These are phyloP conservation scores for Radopholus similis DNA, from an alignment of 1,140 invertebrate species.

Conservation along the genomic window DNA sequence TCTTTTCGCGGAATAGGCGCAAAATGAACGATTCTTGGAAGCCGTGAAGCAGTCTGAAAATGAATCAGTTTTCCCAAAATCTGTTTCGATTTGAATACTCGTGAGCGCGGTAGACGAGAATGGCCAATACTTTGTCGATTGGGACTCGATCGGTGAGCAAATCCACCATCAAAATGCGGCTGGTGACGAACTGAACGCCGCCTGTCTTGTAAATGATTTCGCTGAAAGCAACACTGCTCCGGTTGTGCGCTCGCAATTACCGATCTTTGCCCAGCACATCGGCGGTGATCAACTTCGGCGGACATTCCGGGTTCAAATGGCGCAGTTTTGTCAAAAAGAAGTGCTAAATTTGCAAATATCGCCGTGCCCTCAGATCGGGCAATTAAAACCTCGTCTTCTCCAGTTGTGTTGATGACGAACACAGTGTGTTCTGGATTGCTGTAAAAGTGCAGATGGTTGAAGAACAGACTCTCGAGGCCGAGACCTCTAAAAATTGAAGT, in stretches of 20 bases:
- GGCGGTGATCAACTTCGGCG: slow-evolving; percentile 41
- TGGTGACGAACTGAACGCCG: slow-evolving; percentile 81
- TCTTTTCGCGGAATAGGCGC: slow-evolving; percentile 58
- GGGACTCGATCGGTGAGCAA: slow-evolving; percentile 85
- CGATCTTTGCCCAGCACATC: slow-evolving; percentile 45
- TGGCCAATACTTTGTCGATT: slow-evolving; percentile 77
- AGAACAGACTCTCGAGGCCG: slow-evolving; percentile 50
- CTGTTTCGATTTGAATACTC: slow-evolving; percentile 60
- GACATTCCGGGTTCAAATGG: slow-evolving; percentile 36
- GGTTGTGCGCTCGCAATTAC: slow-evolving; percentile 5
- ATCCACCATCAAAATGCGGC: slow-evolving; percentile 92
- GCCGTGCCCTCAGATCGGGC: not conserved
- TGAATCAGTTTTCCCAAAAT: not conserved
- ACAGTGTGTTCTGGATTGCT: slow-evolving; percentile 43
- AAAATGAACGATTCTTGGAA: slow-evolving; percentile 59
- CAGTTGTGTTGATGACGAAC: slow-evolving; percentile 51
- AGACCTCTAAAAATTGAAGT: slow-evolving; percentile 41
- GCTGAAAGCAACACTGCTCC: slow-evolving; percentile 45
- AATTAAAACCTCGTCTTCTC: slow-evolving; percentile 41
- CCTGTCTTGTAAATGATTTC: slow-evolving; percentile 76
- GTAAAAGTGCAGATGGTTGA: slow-evolving; percentile 53
- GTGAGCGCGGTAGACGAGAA: slow-evolving; percentile 85
- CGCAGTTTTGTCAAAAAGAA: slow-evolving; percentile 48
- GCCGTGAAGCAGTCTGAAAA: slow-evolving; percentile 38
- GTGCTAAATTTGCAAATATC: slow-evolving; percentile 26